Base-by-base conservation (phyloP, 2,888 invertebrate species). In the Chelonus formosanus region DNA sequence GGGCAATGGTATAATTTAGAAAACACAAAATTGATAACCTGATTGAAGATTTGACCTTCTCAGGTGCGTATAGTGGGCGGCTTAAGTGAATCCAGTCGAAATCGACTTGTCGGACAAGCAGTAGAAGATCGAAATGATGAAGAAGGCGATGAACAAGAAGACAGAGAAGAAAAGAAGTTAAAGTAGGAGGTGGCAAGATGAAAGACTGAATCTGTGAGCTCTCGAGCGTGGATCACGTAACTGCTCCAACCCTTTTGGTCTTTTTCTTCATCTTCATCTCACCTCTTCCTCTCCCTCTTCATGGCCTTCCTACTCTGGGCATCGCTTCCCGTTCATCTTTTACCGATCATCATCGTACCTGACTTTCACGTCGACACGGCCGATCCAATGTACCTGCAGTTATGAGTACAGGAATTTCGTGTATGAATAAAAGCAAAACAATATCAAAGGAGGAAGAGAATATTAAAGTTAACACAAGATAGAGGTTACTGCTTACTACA, bases 201-300 rank as follows among this genome's bases (percentile, higher is more conserved):
- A 68, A 69, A 72, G 72, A 72, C 63, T 73, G 70, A 73, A 77
- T 79, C 75, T 73, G 75, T 79, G 76, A 70, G 73, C 72, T 76
- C 74, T 80, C 74, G 75, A 79, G 76, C 79, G 77, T 77, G 78
- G 76, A 79, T 79, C 78, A 78, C 76, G 77, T 77, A 78, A 76
- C 76, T 74, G 68, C 75, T 71, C 68, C 65, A 65, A 50, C 58
- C 71, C 65, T 66, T 62, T 50, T 57, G 32, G 32, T 57, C 44
- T 48, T 47, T 61, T 62, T 58, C 35, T 35, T 55, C 43, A 10
- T 45, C 68, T 62, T 70, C 67, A 67, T 67, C 69, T 50, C 67
- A 63, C 60, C 62, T 61, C 62, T 54, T 59, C 57, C 58, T 65
- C 58, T 45, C 20, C 50, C 63, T 55, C 47, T 35, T 36, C 58